Evolutionary conservation across 2,888 invertebrate species (phyloP), one percentile per base, ranked within the genome.

Genomic region (Ormyrus rosae): DNA sequence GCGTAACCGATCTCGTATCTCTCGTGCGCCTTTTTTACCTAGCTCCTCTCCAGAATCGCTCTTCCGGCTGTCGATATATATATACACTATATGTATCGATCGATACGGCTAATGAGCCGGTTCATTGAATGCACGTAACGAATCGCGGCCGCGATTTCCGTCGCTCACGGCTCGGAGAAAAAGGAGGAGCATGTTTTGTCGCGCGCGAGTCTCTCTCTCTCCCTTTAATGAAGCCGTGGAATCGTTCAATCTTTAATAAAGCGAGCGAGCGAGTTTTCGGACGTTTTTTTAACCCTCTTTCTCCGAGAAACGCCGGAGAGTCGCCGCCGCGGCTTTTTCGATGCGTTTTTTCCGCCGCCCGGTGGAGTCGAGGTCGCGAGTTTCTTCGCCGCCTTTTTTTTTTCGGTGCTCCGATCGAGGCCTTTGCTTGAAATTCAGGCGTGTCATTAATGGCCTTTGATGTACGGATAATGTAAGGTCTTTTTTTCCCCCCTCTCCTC

Each of bases 61-160:
- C 34, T 34, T 34, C 34, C 34, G 34, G 34, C 34, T 34, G 19
- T 19, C 19, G 19, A 19, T 1, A 19, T 19, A 19, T 19, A 19
- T 19, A 19, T 19, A 19, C 1, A 19, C 19, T 19, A 19, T 19
- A 19, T 19, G 4, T 34, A 34, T 34, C 34, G 34, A 34, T 4
- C 34, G 34, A 34, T 34, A 34, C 34, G 34, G 34, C 34, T 34
- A 34, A 34, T 34, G 84, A 84, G 85, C 67, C 83, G 84, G 84
- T 83, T 85, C 87, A 86, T 86, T 86, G 87, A 87, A 87, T 88
- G 82, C 82, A 68, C 69, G 76, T 75, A 83, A 77, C 82, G 81
- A 75, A 81, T 70, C 55, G 51, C 72, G 53, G 55, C 34, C 56
- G 68, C 58, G 67, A 69, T 60, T 77, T 64, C 67, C 69, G 56